These are phyloP conservation scores for Bombylius discolor DNA, from an alignment of 2,888 invertebrate species.

Conservation along the genomic window DNA sequence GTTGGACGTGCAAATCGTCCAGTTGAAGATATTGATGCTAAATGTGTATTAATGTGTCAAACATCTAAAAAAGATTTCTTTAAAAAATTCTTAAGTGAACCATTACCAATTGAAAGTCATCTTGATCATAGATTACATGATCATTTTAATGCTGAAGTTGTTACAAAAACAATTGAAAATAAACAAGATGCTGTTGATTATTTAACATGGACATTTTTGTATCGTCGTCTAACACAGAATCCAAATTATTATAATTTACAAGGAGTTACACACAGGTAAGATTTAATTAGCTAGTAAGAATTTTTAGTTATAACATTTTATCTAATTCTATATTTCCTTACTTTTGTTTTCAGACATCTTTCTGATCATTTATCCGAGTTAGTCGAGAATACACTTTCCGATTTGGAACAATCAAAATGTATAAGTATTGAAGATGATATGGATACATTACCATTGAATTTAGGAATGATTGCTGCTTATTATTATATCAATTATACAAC, in stretches of 20 bases:
- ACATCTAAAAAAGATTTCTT: conserved; percentile 97
- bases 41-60: conserved; percentile 94
- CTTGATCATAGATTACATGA: conserved; percentile 96
- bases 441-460: conserved; percentile 90
- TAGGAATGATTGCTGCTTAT: conserved; percentile 99
- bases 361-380: conserved; percentile 97
- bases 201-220: conserved; percentile 97
- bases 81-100: conserved; percentile 94
- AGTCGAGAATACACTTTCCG: conserved; percentile 88
- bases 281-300: not conserved
- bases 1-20: conserved; percentile 92
- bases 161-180: conserved; percentile 98
- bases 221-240: conserved; percentile 92
- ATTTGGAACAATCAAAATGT: conserved; percentile 93
- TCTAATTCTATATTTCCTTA: not conserved
- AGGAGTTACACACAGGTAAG: conserved; percentile 73
- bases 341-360: conserved; percentile 54
- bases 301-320: not conserved
- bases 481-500: conserved; percentile 99
- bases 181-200: conserved; percentile 99
- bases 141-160: conserved; percentile 99
- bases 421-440: conserved; percentile 97
- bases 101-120: conserved; percentile 93
- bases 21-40: conserved; percentile 78
- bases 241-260: conserved; percentile 99